Evolutionary conservation across 2,888 invertebrate species (phyloP), one percentile per base, ranked within the genome.

Genomic region (Caenorhabditis wallacei): DNA sequence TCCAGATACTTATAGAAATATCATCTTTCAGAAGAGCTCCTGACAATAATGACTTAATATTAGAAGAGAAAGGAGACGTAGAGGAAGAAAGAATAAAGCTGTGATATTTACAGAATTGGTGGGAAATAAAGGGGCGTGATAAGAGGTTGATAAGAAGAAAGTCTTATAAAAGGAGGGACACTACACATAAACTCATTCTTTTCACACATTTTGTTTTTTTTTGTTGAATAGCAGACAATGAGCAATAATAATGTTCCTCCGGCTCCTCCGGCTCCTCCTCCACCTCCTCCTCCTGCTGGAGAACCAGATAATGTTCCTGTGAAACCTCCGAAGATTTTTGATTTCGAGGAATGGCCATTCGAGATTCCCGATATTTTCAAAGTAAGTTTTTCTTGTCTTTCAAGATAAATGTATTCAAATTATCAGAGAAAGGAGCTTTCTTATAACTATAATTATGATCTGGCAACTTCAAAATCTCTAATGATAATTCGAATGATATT

Each of bases 361-460:
- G 75, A 75, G 53, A 63, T 81, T 70, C 81, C 81, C 4, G 81
- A 81, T 64, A 59, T 81, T 40, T 81, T 81, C 51, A 81, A 81
- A 69, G 81, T 81, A 3, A 18, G 63, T 40, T 40, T 0, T 35
- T 22, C 40, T 40, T 40, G 4, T 13, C 35, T 10, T 10, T 35
- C 4, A 10, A 35, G 10, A 35, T 7, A 35, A 35, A 35, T 35
- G 5, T 35, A 7, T 35, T 35, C 35, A 35, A 35, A 35, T 7
- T 35, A 4, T 10, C 75, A 82, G 81, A 48, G 82, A 53, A 82
- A 82, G 59, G 64, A 57, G 24, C 66, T 82, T 13, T 74, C 83
- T n/a, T 85, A 85, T 61, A 85, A 85, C 51, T 85, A 85, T 53
- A 81, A 85, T 53, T 85, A 85, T 70, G 85, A 85, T 68, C 26